Evolutionary conservation across 2,888 invertebrate species (phyloP), one percentile per base, ranked within the genome.

Genomic region (Rotaria magnacalcarata): DNA sequence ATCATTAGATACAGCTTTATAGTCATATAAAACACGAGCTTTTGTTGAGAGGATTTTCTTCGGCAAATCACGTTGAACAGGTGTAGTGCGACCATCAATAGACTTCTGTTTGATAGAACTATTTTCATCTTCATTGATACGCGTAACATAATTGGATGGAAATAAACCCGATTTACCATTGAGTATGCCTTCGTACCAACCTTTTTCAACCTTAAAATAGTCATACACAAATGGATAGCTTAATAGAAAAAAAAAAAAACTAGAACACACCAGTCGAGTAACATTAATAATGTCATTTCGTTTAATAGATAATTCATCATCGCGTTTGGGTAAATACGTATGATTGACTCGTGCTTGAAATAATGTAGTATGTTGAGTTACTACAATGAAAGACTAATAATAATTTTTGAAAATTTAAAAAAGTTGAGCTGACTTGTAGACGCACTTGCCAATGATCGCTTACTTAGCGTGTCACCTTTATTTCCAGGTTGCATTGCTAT

Each of bases 141-240:
- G 90, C 89, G 94, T 93, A 60, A 97, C 97, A 92, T 97, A 97
- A 93, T 97, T 97, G 11, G 96, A 97, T 7, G 97, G 97, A 91
- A 97, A 97, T 88, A 97, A 96, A 50, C 97, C 97, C 87, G 94
- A 93, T 90, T 94, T 94, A 80, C 94, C 95, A 90, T 94, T 94
- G 84, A 95, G 92, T 87, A 94, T 93, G 88, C 96, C 96, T 92
- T 94, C 94, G 90, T 90, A 90, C 96, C 96, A 96, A 11, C 90
- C 90, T 87, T 90, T 90, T 86, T 90, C 90, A 84, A 88, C 47
- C 80, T 80, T 43, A 43, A 21, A 14, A 47, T 41, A 34, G 16
- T 21, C 2, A 6, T 58, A 19, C 6, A 24, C 4, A 16, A 24
- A 14, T 34, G 5, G 10, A n/a, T n/a, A 21, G n/a, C 7, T 47